These are phyloP conservation scores for Pterobdella sp. DNA, from an alignment of 2,888 invertebrate genomes.

Conservation along the genomic window DNA sequence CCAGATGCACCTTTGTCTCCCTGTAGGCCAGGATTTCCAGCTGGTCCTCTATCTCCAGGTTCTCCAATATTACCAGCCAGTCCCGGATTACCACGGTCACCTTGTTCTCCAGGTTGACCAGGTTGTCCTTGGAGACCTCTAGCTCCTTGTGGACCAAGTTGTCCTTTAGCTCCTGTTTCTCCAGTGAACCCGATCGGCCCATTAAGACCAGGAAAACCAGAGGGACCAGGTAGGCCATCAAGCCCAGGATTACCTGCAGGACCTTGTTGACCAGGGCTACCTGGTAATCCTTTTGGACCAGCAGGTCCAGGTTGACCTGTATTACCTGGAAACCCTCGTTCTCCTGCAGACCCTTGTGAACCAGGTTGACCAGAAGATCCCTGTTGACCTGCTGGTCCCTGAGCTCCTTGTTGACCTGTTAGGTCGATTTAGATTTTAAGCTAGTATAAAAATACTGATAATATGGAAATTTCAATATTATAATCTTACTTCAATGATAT, in stretches of 20 bases:
- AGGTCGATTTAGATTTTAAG: too few species aligned
- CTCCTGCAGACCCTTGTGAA: constrained; percentile 19
- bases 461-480: too few species aligned
- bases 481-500: too few species aligned
- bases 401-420: constrained; percentile 30
- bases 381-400: constrained; percentile 30
- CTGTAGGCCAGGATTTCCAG: constrained; percentile 27
- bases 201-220: constrained; percentile 15
- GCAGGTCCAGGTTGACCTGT: constrained; percentile 28
- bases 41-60: constrained; percentile 28
- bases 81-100: constrained; percentile 28
- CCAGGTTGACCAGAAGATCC: constrained; percentile 23
- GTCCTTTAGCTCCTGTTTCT: constrained; percentile 36
- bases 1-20: constrained; percentile 12
- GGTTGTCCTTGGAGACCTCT: constrained; percentile 24
- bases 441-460: too few species aligned
- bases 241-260: constrained; percentile 22
- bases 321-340: constrained; percentile 21
- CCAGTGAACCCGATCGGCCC: constrained; percentile 31
- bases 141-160: constrained; percentile 27
- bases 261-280: constrained; percentile 24
- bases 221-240: constrained; percentile 20
- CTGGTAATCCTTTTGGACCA: constrained; percentile 26
- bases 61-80: constrained; percentile 28
- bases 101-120: constrained; percentile 23